These are phyloP conservation scores for Oncorhynchus nerka DNA, from an alignment of 2,113 vertebrate species.

Conservation along the genomic window DNA sequence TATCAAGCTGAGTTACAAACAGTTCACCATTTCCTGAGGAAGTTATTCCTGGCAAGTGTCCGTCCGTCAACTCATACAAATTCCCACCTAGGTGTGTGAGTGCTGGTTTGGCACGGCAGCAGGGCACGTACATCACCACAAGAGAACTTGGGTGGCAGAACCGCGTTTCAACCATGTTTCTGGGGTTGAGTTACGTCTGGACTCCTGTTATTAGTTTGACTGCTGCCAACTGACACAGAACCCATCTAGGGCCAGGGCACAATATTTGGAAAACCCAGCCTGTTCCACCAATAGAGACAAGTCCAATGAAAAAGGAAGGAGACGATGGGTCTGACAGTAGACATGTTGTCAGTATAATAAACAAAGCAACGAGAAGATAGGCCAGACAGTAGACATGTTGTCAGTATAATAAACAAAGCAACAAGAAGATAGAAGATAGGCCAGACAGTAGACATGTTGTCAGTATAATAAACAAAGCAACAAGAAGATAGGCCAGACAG, in stretches of 20 bases:
- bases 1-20: slow-evolving; percentile 50
- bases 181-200: slow-evolving; percentile 14
- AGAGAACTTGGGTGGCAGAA: slow-evolving; percentile 28
- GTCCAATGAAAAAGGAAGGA: not conserved
- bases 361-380: too few species aligned
- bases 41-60: slow-evolving; percentile 37
- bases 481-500: too few species aligned
- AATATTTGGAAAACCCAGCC: not conserved
- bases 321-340: not conserved
- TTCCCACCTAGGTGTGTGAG: slow-evolving; percentile 16
- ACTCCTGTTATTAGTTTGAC: slow-evolving; percentile 22
- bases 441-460: too few species aligned
- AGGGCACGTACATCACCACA: slow-evolving; percentile 2
- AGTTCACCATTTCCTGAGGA: slow-evolving; percentile 11
- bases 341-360: too few species aligned
- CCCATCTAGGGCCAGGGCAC: not conserved
- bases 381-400: too few species aligned
- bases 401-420: too few species aligned
- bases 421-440: too few species aligned
- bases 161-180: slow-evolving; percentile 37
- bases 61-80: slow-evolving; percentile 46
- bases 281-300: not conserved
- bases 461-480: too few species aligned
- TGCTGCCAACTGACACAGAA: slow-evolving; percentile 4
- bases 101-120: slow-evolving; percentile 15